Evolutionary conservation across 2,797 vertebrate genomes (phyloP), one percentile per base, ranked within the genome.

Genomic region (Miichthys miiuy): DNA sequence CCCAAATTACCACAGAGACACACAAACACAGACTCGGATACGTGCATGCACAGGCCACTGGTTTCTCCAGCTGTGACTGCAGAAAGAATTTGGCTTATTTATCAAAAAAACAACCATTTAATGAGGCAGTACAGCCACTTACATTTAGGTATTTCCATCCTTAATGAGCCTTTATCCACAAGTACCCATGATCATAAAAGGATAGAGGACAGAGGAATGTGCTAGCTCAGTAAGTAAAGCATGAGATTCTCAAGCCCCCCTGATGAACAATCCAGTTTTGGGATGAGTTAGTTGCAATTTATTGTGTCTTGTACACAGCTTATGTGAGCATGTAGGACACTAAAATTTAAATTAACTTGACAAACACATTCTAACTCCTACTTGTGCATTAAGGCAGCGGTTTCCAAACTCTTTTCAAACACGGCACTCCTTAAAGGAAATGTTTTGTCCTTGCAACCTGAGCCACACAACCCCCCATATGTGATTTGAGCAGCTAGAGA

Each of bases 31-130:
- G n/a, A 62, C 30, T 69, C 41, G 61, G 41, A 75, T 12, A 71
- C 72, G 68, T 51, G 57, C 46, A 60, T 60, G 56, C 72, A 80
- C 76, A 80, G 85, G 75, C 81, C 82, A 73, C 77, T 75, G 79
- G 14, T 23, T 81, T 85, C 72, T 84, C 72, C 88, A 83, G 84
- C 89, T 87, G 87, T 63, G 84, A 68, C 75, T 74, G 69, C 57
- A n/a, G 18, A 38, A 52, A 44, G n/a, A 70, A 75, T 69, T 44
- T 60, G 13, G 34, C 41, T 72, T 30, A 78, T 75, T 60, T 86
- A 57, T 72, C 16, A 74, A 60, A 60, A 14, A 41, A 83, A 51
- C 42, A 85, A 80, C 13, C 42, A 42, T 85, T 70, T 66, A 87
- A 80, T 72, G 62, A 85, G 64, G 48, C 30, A 47, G n/a, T n/a